Conservation (phyloP, 2,888 invertebrate genomes). For the Drosophila kuntzei region DNA sequence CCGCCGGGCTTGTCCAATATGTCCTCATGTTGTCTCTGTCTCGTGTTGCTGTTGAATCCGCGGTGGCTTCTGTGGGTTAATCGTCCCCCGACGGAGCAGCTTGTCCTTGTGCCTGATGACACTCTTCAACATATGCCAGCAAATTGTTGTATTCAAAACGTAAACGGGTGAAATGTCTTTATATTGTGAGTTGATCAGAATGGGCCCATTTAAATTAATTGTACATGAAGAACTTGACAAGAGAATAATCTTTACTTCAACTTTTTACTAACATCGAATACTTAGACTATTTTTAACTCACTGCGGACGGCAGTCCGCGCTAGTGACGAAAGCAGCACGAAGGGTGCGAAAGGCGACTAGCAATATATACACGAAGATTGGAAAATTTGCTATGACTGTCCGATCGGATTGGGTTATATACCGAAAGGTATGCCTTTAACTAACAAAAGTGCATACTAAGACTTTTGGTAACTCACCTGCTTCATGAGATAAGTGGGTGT, state of each 20-base stretch:
- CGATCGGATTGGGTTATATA: too few species aligned
- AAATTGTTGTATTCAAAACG: constrained; percentile 34
- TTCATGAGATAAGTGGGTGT: too few species aligned
- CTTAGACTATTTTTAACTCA: too few species aligned
- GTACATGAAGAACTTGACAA: not conserved
- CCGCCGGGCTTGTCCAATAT: constrained; percentile 28
- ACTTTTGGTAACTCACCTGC: too few species aligned
- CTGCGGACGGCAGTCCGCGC: too few species aligned
- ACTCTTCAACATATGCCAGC: constrained; percentile 57
- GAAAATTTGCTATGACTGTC: too few species aligned
- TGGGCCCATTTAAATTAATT: constrained; percentile 3
- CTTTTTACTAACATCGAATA: not conserved
- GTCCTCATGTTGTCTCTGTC: constrained; percentile 27
- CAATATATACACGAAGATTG: too few species aligned
- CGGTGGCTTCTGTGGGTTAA: constrained; percentile 53
- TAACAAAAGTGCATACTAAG: too few species aligned
- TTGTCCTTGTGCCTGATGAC: constrained; percentile 4
- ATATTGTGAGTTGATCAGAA: not conserved
- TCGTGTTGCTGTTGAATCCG: constrained; percentile 17
- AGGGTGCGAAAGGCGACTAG: too few species aligned
- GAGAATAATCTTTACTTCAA: constrained; percentile 5
- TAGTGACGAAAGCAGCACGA: too few species aligned
- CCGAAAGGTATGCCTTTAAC: too few species aligned
- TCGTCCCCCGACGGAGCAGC: constrained; percentile 27
- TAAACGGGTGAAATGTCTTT: constrained; percentile 6